A percentile compares a stretch with the other conserved stretches of the same genome.
Conservation (phyloP, 2,888 invertebrate species). For the Ceratothoa steindachneri region DNA sequence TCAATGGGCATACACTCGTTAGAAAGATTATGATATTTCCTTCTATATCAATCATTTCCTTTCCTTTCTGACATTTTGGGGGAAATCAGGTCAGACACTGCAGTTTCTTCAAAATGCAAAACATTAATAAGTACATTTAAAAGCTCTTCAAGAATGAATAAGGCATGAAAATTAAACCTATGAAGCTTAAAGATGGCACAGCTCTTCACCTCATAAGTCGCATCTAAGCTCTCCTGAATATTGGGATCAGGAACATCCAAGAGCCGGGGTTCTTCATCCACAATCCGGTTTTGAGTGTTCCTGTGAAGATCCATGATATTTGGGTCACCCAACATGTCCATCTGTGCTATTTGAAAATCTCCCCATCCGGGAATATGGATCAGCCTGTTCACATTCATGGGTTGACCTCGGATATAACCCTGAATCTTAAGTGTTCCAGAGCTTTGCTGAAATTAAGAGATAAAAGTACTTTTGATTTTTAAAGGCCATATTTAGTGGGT, state of each 20-base stretch:
- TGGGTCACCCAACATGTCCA: conserved; percentile 63
- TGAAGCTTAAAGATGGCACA: too few species aligned
- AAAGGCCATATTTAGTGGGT: too few species aligned
- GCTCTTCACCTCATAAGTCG: conserved; percentile 40
- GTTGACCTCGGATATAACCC: conserved; percentile 77
- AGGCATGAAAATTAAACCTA: too few species aligned
- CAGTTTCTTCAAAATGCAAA: too few species aligned
- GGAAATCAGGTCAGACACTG: too few species aligned
- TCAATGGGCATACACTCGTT: too few species aligned
- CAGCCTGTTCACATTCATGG: conserved; percentile 79
- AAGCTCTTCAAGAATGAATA: too few species aligned
- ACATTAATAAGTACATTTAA: too few species aligned
- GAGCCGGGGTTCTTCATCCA: conserved; percentile 12
- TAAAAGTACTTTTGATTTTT: not conserved
- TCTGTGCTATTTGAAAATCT: conserved; percentile 83
- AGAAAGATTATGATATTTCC: too few species aligned
- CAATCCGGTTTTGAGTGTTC: conserved; percentile 9
- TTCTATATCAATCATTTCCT: too few species aligned
- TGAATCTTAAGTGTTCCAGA: conserved; percentile 70
- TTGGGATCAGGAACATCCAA: conserved; percentile 30
- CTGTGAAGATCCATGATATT: conserved; percentile 57
- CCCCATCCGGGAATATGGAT: conserved; percentile 89
- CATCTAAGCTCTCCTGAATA: conserved; percentile 23
- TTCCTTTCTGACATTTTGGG: too few species aligned
- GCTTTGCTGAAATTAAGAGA: conserved; percentile 49